Evolutionary conservation across 2,888 invertebrate genomes (phyloP), one percentile per base, ranked within the genome.

Genomic region (Erebia epiphron): DNA sequence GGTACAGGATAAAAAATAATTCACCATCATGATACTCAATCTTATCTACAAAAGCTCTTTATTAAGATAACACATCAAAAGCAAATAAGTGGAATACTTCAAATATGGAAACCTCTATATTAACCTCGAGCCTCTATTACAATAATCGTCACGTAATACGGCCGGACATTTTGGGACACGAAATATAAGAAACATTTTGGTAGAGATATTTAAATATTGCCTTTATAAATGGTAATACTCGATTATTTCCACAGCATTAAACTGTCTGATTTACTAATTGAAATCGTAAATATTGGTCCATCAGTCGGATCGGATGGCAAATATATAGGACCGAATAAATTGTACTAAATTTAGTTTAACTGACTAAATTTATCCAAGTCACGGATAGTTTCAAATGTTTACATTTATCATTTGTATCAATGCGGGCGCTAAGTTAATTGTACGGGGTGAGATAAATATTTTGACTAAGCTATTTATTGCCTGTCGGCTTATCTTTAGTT

Each of bases 201-300:
- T 62, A 10, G 61, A 62, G 21, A 62, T 50, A 63, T 49, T 64
- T 64, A 54, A 54, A 52, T 54, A 54, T 52, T 41, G n/a, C 16
- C 41, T 18, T 18, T 64, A 54, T n/a, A 16, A 11, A 26, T 64
- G 60, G 10, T 64, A 64, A 11, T 54, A 54, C 7, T 35, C 54
- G 16, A 54, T 54, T 35, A 64, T 64, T 41, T 65, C 18, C 60
- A 50, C 35, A 60, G 62, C 63, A 68, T 58, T 64, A 66, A 67
- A 50, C 67, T 50, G 49, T 18, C 68, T 73, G 72, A 77, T 74
- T 72, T 62, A 67, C 75, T 76, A 77, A 77, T 78, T 77, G 76
- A 73, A 70, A 72, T 61, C 66, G 64, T 68, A 73, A 62, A 68
- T 64, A 65, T 60, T 64, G 62, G 57, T 56, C 57, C 46, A 54